phyloP scores from a whole-genome alignment of 2,888 invertebrate genomes.

The Epinotia nisella region DNA sequence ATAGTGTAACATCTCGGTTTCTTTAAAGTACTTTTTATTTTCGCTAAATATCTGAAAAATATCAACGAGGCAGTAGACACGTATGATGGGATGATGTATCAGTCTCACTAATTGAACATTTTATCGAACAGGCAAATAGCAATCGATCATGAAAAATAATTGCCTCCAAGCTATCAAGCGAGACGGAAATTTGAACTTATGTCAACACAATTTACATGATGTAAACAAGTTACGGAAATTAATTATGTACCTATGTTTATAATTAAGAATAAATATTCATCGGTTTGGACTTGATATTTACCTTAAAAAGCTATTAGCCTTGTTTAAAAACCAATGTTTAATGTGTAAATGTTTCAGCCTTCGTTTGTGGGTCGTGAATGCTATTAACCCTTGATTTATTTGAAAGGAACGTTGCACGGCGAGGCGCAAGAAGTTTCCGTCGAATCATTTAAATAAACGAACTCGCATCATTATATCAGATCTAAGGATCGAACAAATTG shows the following conservation, averaged over 20 bases:
- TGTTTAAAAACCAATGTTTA: slow-evolving; percentile 51
- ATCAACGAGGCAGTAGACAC: background rate
- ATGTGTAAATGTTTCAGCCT: slow-evolving; percentile 52
- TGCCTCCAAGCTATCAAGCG: slow-evolving; percentile 32
- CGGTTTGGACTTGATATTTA: slow-evolving; percentile 32
- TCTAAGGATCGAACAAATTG: slow-evolving; percentile 85
- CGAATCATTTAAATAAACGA: slow-evolving; percentile 84
- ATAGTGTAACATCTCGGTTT: no score
- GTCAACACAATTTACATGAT: slow-evolving; percentile 43
- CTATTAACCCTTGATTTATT: slow-evolving; percentile 66
- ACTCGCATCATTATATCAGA: slow-evolving; percentile 83
- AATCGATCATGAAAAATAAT: slow-evolving; percentile 40
- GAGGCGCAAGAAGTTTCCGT: slow-evolving; percentile 74
- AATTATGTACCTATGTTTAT: slow-evolving; percentile 37
- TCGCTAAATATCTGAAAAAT: no score
- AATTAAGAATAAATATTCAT: slow-evolving; percentile 42
- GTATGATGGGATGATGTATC: slow-evolving; percentile 40
- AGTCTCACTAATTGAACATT: slow-evolving; percentile 33
- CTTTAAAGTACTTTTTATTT: no score
- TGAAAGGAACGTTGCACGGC: slow-evolving; percentile 57
- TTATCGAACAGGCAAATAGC: slow-evolving; percentile 16
- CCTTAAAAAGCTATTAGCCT: slow-evolving; percentile 41
- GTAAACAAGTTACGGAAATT: slow-evolving; percentile 41
- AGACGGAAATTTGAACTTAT: slow-evolving; percentile 41
- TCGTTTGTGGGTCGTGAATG: slow-evolving; percentile 55